Evolutionary conservation across 2,113 vertebrate genomes (phyloP), one percentile per base, ranked within the genome.

Genomic region (Zosterops lateralis): DNA sequence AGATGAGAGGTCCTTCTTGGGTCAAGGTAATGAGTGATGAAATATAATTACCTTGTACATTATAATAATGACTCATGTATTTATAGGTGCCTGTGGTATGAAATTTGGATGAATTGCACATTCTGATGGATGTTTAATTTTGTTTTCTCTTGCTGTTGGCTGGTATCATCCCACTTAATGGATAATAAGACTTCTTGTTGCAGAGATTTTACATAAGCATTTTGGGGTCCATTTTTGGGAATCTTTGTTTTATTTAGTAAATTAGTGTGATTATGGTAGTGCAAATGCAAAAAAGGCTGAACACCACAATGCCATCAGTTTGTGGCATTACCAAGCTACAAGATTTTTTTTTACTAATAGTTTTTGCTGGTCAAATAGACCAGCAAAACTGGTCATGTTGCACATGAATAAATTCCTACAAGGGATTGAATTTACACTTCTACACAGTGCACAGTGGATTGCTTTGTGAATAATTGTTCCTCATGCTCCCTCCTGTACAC

Each of bases 21-120:
- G 91, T 96, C 94, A 95, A 89, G 87, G 90, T 95, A 96, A 93
- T 90, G 90, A 94, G 60, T 94, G 93, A 88, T 91, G 87, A 93
- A 92, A 93, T 91, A 71, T 45, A 94, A 97, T 97, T 96, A 94
- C 87, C 66, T 92, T 94, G 50, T 94, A 83, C 60, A 74, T 95
- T 95, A 92, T 91, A 88, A 93, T 94, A 93, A 93, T 96, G 96
- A 96, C 89, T 96, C 88, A 92, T 92, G 70, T 96, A 92, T 92
- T 96, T 96, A 71, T 91, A 90, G 84, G 86, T 93, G 84, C 66
- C 85, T 85, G 81, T 94, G 60, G 64, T 95, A 95, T 70, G 83
- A 85, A 91, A 87, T 92, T 89, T 88, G 91, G 95, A 96, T 90
- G 93, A 87, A 87, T 76, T 88, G 87, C 68, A 81, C 78, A 87